A percentile compares a stretch with the other conserved stretches of the same genome.
Conservation (phyloP, 2,888 invertebrate genomes). For the Polyommatus iphigenia region DNA sequence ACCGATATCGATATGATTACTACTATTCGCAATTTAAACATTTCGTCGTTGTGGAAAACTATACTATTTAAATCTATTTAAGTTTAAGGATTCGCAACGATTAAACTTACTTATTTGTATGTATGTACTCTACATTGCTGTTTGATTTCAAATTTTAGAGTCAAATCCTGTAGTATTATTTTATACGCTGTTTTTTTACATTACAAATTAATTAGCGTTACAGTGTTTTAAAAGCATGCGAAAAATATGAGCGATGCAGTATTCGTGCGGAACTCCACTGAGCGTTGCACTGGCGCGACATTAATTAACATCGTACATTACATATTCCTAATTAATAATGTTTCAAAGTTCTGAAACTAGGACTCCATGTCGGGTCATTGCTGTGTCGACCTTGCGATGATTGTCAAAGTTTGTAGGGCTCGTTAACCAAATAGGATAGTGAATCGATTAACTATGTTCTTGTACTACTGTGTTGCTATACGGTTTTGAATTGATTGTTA, state of each 20-base stretch:
- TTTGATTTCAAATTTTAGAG: too few species aligned
- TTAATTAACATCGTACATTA: background rate
- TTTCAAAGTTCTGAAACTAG: background rate
- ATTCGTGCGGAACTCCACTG: background rate
- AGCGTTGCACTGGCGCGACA: background rate
- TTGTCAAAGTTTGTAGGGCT: constrained; percentile 4
- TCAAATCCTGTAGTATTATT: too few species aligned
- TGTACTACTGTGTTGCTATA: too few species aligned
- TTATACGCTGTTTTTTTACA: background rate
- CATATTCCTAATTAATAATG: constrained; percentile 12
- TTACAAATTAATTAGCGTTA: background rate
- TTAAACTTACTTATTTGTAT: too few species aligned
- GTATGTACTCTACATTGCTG: too few species aligned
- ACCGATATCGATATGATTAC: too few species aligned
- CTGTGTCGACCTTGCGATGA: background rate
- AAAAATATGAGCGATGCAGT: background rate
- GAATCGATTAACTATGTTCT: background rate
- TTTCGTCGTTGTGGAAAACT: background rate
- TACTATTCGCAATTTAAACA: too few species aligned
- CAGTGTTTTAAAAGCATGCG: background rate
- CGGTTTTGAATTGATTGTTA: too few species aligned
- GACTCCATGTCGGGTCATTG: background rate
- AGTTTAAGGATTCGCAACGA: too few species aligned
- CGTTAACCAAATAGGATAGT: background rate
- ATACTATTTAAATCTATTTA: too few species aligned